Conservation (phyloP, 2,113 vertebrate genomes). For the Manacus vitellinus region DNA sequence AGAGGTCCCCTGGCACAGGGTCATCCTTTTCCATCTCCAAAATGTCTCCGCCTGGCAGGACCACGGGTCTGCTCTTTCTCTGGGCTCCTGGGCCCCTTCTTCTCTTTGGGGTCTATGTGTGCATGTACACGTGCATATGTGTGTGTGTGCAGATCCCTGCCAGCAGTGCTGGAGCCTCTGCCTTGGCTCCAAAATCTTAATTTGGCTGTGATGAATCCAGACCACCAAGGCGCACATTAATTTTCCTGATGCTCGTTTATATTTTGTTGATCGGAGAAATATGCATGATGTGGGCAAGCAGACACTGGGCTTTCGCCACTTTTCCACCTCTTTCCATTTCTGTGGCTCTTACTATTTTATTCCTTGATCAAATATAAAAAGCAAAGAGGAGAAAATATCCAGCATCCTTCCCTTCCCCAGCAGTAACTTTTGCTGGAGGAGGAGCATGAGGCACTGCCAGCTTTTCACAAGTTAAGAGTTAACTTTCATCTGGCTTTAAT, state of each 20-base stretch:
- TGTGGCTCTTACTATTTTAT: constrained; percentile 54
- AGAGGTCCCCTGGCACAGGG: fast-evolving
- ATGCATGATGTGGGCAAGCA: constrained; percentile 66
- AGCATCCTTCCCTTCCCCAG: background rate
- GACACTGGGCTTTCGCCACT: constrained; percentile 19
- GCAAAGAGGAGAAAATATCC: constrained; percentile 55
- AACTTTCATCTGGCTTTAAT: constrained; percentile 75
- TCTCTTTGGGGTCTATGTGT: background rate
- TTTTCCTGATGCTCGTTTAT: constrained; percentile 78
- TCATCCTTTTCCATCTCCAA: background rate
- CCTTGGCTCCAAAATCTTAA: constrained; percentile 58
- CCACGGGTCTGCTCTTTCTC: background rate
- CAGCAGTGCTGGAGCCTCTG: constrained; percentile 52
- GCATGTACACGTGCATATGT: background rate
- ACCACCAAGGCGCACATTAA: constrained; percentile 77
- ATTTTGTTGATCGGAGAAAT: constrained; percentile 76
- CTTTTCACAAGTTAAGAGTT: constrained; percentile 54
- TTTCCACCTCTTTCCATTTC: constrained; percentile 58
- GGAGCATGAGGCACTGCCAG: background rate
- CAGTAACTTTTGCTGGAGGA: constrained; percentile 10
- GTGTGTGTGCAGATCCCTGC: constrained; percentile 26
- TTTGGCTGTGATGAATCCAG: constrained; percentile 69
- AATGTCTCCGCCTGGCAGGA: background rate
- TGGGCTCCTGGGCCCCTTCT: background rate
- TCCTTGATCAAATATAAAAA: constrained; percentile 51